Evolutionary conservation across 2,797 vertebrate species (phyloP), one percentile per base, ranked within the genome.

Genomic region (Rhinoraja longicauda): DNA sequence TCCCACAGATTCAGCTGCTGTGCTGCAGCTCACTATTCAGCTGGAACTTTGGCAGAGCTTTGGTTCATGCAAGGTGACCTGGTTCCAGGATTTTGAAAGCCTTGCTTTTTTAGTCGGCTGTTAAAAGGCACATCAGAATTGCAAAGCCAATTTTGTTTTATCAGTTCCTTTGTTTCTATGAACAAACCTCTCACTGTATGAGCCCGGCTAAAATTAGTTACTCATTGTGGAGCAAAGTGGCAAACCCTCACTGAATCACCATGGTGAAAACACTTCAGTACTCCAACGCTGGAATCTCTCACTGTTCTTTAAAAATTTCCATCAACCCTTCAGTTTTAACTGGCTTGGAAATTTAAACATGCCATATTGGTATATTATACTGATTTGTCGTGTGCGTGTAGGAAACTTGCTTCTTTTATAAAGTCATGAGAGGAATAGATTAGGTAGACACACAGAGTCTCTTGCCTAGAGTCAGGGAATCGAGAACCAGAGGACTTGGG

Each of bases 101-200:
- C n/a, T 88, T 88, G 57, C 84, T 67, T 88, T 45, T 67, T 7
- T 2, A 36, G 29, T 67, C 3, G 32, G 17, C 62, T 64, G 84
- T 15, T 84, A 36, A 88, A 86, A 86, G 59, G n/a, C n/a, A 67
- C 62, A 88, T 24, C 84, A 88, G 84, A 88, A 64, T 88, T 32
- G 59, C 62, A 64, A 88, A 7, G n/a, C 32, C 17, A n/a, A 62
- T 21, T 67, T 67, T 88, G 15, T 15, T 21, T 7, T 88, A n/a
- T 36, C 17, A 88, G 17, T 67, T 36, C n/a, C 59, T 36, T 88
- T 32, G 32, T 88, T 86, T 29, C 19, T 88, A 7, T 88, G 81
- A 84, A 84, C 57, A 84, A 57, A 26, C 53, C 79, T 57, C 45
- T 57, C 45, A 29, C 45, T 29, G 26, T 29, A 59, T 29, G 57